Conservation (phyloP, 2,888 invertebrate genomes). For the Eristalis tenax region DNA sequence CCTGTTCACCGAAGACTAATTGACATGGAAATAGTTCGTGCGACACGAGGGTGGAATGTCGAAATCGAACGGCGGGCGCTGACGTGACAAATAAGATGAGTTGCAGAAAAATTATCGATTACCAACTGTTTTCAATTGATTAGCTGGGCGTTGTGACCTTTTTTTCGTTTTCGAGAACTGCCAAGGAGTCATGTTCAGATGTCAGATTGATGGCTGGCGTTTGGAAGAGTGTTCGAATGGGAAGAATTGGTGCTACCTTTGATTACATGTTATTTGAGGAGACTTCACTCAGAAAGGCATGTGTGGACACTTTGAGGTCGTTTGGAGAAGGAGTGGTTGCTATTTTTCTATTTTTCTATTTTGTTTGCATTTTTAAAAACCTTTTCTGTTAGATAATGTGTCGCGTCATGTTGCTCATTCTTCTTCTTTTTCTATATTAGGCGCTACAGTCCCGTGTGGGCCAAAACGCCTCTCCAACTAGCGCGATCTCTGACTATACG, state of each 20-base stretch:
- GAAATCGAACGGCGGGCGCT: neutral
- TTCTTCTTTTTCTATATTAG: too few species aligned
- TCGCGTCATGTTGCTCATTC: too few species aligned
- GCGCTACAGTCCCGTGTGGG: too few species aligned
- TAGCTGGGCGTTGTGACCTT: neutral
- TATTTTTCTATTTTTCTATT: too few species aligned
- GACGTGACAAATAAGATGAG: conserved; percentile 2
- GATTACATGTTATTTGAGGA: neutral
- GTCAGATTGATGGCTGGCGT: neutral
- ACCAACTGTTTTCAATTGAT: conserved; percentile 8
- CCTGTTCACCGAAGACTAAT: conserved; percentile 33
- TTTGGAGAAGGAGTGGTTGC: too few species aligned
- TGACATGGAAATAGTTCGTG: conserved; percentile 20
- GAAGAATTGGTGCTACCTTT: neutral
- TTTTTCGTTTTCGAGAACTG: neutral
- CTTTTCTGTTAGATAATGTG: too few species aligned
- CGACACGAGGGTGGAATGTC: conserved; percentile 5
- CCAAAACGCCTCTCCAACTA: too few species aligned
- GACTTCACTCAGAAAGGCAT: too few species aligned
- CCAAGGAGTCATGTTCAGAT: neutral
- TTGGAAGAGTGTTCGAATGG: neutral
- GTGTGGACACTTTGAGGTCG: too few species aligned
- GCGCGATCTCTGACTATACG: too few species aligned
- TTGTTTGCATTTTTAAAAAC: too few species aligned
- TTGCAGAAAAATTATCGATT: neutral